Evolutionary conservation across 2,888 invertebrate genomes (phyloP).

Genomic region (Iselma pallidipennis): DNA sequence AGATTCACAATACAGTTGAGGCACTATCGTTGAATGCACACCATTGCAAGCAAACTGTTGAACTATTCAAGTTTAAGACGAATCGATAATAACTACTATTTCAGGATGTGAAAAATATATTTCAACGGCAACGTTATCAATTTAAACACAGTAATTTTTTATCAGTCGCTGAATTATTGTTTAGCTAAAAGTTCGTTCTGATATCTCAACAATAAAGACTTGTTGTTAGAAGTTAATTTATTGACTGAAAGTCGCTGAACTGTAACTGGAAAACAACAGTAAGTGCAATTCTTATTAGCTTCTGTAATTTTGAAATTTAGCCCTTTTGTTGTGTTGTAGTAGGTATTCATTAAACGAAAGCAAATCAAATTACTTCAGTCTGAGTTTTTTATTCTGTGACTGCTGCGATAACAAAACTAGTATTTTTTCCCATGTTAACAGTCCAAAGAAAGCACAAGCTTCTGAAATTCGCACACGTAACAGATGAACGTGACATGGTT

Average conservation of each 20-base stretch:
- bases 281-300: too few species aligned
- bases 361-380: slow-evolving; percentile 23
- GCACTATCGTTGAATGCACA: not conserved
- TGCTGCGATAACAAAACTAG: slow-evolving; percentile 12
- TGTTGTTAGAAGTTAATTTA: too few species aligned
- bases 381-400: slow-evolving; percentile 9
- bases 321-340: not conserved
- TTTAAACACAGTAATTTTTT: not conserved
- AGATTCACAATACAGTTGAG: not conserved
- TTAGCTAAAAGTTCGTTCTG: too few species aligned
- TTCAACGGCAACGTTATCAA: not conserved
- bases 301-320: not conserved
- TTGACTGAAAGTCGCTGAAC: too few species aligned
- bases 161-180: not conserved
- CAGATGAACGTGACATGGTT: slow-evolving; percentile 32
- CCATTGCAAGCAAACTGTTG: not conserved
- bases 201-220: too few species aligned
- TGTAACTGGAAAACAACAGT: too few species aligned
- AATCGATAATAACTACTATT: not conserved
- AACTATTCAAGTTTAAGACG: slow-evolving; percentile 16
- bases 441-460: slow-evolving; percentile 21
- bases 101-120: not conserved
- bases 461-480: slow-evolving; percentile 27
- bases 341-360: slow-evolving; percentile 13
- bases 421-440: slow-evolving; percentile 25